A percentile compares a stretch with the other conserved stretches of the same genome.
Evolutionary conservation across 2,113 vertebrate genomes (phyloP).

Genomic region (Cromileptes altivelis): DNA sequence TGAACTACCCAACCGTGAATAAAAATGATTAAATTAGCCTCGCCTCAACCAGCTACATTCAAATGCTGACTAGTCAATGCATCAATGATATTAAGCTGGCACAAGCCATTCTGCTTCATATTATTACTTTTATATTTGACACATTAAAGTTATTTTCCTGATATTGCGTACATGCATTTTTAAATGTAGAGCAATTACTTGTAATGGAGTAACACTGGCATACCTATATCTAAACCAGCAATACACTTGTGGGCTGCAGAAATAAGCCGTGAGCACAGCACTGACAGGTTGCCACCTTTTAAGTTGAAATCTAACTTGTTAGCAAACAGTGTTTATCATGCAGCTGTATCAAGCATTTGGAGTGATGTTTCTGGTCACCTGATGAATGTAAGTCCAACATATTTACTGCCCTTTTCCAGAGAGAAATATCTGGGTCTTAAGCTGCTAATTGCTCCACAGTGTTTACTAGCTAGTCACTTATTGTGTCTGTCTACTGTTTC

Average conservation of each 20-base stretch:
- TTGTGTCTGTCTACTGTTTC: background rate
- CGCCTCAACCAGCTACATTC: background rate
- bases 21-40: background rate
- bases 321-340: background rate
- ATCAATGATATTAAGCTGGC: background rate
- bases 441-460: background rate
- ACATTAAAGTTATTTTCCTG: background rate
- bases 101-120: background rate
- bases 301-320: background rate
- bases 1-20: background rate
- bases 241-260: no score
- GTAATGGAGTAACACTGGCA: background rate
- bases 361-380: background rate
- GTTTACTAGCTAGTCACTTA: background rate
- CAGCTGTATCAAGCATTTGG: background rate
- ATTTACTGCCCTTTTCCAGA: background rate
- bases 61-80: background rate
- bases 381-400: background rate
- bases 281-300: background rate
- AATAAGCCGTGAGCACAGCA: background rate
- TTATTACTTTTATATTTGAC: background rate
- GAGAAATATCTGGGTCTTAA: background rate
- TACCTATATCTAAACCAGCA: background rate
- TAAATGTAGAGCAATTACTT: background rate
- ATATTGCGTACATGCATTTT: background rate